Evolutionary conservation across 1,140 invertebrate species (phyloP), one percentile per base, ranked within the genome.

Genomic region (fruit fly (Drosophila melanogaster)): DNA sequence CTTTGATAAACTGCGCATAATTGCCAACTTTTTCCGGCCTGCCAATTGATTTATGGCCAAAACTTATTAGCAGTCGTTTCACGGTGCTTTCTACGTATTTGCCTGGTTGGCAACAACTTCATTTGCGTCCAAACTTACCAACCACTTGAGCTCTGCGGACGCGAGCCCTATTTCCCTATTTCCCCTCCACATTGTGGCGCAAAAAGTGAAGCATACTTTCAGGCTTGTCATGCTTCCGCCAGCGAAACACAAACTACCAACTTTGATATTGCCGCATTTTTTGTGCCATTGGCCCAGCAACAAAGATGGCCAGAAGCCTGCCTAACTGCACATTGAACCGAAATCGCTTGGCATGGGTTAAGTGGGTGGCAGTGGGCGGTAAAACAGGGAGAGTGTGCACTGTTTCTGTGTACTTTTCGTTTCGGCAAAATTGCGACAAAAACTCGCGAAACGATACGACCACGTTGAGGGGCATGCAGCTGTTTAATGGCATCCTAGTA

Each of bases 21-120:
- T 61, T 70, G 19, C 62, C 15, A 59, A 61, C 49, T 66, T 73
- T 43, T 33, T 49, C 30, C 35, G 43, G 37, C 30, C 35, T 33
- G 56, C 22, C 71, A 76, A 79, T 83, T 86, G 79, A 86, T 86
- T 86, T 87, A 89, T 83, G 83, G 43, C 55, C 65, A 22, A 17
- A 56, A 64, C 49, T 69, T 81, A 87, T 81, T 87, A 81, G 60
- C 74, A 50, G 51, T 43, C 22, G n/a, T 77, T 79, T 60, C 47
- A 22, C 40, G 61, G 44, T 41, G 50, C 11, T 40, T 59, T 56
- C 41, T 40, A 40, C 56, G 46, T 43, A 44, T 46, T 49, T 59
- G 66, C 47, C 33, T 38, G 35, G 30, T 44, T 69, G 62, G 49
- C 22, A 69, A 47, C 64, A 37, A 66, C 46, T 67, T 67, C 60